These are phyloP conservation scores for Propithecus perrieri DNA, from an alignment of 2,797 vertebrate genomes.

Conservation along the genomic window DNA sequence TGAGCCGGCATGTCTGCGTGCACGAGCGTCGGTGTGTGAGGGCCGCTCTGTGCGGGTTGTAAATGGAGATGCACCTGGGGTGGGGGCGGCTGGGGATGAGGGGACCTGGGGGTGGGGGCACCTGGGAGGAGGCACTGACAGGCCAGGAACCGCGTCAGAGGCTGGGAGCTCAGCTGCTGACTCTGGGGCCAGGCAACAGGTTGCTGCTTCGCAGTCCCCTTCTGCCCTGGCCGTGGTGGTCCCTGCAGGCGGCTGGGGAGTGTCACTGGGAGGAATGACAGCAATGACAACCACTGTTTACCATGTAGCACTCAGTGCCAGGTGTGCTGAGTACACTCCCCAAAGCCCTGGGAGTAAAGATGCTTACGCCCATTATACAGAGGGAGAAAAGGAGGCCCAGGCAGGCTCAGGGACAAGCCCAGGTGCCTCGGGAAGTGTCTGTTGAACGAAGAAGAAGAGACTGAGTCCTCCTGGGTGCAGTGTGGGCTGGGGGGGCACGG, in stretches of 20 bases:
- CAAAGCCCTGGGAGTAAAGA: neutral
- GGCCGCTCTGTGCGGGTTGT: neutral
- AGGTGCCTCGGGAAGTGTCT: neutral
- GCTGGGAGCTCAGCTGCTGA: neutral
- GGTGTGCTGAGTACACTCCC: neutral
- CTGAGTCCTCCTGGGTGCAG: neutral
- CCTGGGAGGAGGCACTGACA: neutral
- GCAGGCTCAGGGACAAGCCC: neutral
- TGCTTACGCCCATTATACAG: neutral
- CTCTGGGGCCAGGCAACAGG: neutral
- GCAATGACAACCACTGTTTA: fast-evolving
- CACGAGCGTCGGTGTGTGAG: neutral
- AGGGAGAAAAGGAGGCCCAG: neutral
- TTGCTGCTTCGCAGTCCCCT: neutral
- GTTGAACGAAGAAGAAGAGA: neutral
- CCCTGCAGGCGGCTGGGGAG: fast-evolving
- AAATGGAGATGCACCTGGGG: neutral
- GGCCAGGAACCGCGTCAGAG: fast-evolving
- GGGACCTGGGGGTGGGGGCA: neutral
- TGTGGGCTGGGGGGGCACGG: neutral
- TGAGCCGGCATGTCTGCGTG: neutral
- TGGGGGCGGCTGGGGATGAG: fast-evolving
- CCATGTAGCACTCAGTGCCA: fast-evolving
- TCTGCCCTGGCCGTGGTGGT: neutral
- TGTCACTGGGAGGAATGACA: fast-evolving